A percentile compares a stretch with the other conserved stretches of the same genome.
Evolutionary conservation across 2,113 vertebrate species (phyloP).

Genomic region (Brienomyrus longianalis): DNA sequence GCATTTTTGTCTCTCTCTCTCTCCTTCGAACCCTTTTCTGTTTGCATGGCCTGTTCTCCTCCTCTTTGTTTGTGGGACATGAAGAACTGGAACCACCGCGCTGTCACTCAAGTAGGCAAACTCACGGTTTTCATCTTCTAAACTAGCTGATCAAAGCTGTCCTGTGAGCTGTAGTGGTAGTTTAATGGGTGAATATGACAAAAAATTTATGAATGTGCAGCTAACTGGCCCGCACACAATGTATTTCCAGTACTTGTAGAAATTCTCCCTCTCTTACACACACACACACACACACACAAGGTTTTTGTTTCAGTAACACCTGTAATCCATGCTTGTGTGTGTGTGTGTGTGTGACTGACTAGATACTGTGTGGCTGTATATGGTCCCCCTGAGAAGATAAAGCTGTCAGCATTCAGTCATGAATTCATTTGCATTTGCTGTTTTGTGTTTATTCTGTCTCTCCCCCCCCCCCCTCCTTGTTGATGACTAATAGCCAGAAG

Average conservation of each 20-base stretch:
- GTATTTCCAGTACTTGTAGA: neutral
- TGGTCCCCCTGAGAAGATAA: neutral
- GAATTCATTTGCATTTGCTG: neutral
- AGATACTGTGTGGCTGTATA: neutral
- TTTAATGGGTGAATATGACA: neutral
- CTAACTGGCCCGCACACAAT: neutral
- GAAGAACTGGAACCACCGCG: slow-evolving; percentile 72
- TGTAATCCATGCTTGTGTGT: neutral
- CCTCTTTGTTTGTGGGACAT: slow-evolving; percentile 62
- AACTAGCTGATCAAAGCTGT: neutral
- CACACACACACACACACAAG: neutral
- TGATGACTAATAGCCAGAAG: slow-evolving; percentile 9
- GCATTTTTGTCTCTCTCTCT: slow-evolving; percentile 50
- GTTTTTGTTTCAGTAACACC: neutral
- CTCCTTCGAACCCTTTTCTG: slow-evolving; percentile 53
- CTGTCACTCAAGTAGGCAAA: slow-evolving; percentile 72
- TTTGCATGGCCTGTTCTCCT: slow-evolving; percentile 62
- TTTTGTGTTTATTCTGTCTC: neutral
- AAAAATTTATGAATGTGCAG: neutral
- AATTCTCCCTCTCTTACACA: neutral
- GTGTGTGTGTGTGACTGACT: neutral
- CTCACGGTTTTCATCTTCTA: slow-evolving; percentile 36
- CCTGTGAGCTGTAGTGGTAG: neutral
- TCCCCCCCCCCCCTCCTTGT: neutral
- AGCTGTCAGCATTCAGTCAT: neutral